Evolutionary conservation across 1,140 invertebrate genomes (phyloP).

Genomic region (Zaprionus vittiger): DNA sequence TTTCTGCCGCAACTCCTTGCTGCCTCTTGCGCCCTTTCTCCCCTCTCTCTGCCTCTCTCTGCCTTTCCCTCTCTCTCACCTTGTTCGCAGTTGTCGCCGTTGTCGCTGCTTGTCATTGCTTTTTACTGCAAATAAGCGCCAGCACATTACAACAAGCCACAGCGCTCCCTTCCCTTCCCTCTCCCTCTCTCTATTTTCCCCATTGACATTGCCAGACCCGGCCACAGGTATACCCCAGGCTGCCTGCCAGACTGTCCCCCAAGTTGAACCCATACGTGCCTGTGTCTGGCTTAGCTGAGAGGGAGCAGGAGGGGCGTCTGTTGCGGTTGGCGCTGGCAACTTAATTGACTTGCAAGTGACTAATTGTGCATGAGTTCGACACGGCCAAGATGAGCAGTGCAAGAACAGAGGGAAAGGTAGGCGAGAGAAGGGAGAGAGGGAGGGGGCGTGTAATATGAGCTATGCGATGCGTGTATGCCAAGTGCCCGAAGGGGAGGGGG

Average conservation of each 20-base stretch:
- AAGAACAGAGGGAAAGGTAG: background rate
- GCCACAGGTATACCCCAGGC: slow-evolving; percentile 63
- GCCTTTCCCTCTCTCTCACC: slow-evolving; percentile 8
- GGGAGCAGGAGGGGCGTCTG: slow-evolving; percentile 37
- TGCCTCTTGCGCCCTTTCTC: background rate
- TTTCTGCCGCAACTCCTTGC: background rate
- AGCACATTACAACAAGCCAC: slow-evolving; percentile 44
- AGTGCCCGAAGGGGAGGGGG: slow-evolving; percentile 39
- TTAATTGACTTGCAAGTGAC: slow-evolving; percentile 82
- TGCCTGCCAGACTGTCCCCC: background rate
- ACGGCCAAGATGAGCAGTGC: slow-evolving; percentile 30
- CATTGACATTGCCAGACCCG: slow-evolving; percentile 37
- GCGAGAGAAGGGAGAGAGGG: no score
- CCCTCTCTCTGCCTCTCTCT: background rate
- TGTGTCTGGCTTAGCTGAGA: slow-evolving; percentile 34
- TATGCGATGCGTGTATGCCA: slow-evolving; percentile 33
- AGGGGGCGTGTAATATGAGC: slow-evolving; percentile 68
- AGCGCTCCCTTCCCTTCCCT: background rate
- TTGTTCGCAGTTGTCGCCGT: slow-evolving; percentile 55
- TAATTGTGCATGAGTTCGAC: slow-evolving; percentile 81
- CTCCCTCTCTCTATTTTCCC: background rate
- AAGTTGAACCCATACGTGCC: slow-evolving; percentile 40
- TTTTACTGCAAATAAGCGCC: slow-evolving; percentile 78
- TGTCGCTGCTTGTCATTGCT: slow-evolving; percentile 80
- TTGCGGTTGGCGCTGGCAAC: slow-evolving; percentile 71